Base-by-base conservation (phyloP, 35 echinoderm and acorn worm species). In the Chiridota heheva region DNA sequence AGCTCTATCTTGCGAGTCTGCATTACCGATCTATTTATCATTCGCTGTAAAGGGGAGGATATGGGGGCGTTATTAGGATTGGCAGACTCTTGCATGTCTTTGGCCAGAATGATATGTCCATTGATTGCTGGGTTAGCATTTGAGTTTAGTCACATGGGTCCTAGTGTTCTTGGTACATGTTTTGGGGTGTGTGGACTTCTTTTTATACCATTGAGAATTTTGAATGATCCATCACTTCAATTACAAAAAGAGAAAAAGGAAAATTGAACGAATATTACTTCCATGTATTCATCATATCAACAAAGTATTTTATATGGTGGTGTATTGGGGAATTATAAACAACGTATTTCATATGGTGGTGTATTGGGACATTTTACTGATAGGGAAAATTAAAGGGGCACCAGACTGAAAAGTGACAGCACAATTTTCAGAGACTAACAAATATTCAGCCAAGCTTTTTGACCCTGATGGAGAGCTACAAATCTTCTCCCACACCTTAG, bases 41-140 rank as follows among this genome's bases (percentile, higher is more conserved):
- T 57, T 8, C 84, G 88, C 16, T 66, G 88, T 12, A 87, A 71
- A n/a, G 56, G 70, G 30, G 80, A 91, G 27, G 86, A 97, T 22
- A 85, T 84, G 0, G 93, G 93, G 35, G 84, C 93, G 1, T 74
- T 91, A 15, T 80, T 97, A 4, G 93, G 93, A 2, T 72, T 97
- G n/a, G 80, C 60, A 6, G 70, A 83, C 25, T 97, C 93, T n/a
- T 32, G 91, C 29, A 87, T 97, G 84, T 97, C 93, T 0, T 40
- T 85, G 10, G 72, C 89, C 31, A 46, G 93, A 24, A 78, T 85
- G 53, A 49, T 97, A 2, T 58, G 88, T 1, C 93, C 93, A 20
- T 56, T 91, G 39, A 46, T 91, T 16, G 84, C 76, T 0, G 93
- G 93, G 5, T 7, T 97, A 2, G 44, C 84, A 17, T 73, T 83